Conservation (phyloP, 2,888 invertebrate genomes). For the Coelinius sp. region DNA sequence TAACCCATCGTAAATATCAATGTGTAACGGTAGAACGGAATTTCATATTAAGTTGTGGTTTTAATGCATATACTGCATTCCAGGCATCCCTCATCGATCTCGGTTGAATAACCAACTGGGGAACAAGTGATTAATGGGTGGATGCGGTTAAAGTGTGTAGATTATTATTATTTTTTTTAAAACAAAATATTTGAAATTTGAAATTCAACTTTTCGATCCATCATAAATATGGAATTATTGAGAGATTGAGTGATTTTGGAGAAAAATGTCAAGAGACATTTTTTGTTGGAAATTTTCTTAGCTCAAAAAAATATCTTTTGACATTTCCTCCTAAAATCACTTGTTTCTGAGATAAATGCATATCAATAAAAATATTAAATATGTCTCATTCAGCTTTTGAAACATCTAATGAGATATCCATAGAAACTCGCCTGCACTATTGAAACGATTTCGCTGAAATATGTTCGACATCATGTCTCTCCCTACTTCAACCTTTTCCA, state of each 20-base stretch:
- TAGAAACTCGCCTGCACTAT: no score
- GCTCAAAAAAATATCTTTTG: no score
- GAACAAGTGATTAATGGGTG: background rate
- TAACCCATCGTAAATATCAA: slow-evolving; percentile 18
- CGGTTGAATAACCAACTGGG: slow-evolving; percentile 1
- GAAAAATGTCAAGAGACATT: no score
- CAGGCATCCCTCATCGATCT: slow-evolving; percentile 13
- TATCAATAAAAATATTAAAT: background rate
- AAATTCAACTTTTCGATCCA: no score
- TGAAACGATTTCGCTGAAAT: no score
- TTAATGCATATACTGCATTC: background rate
- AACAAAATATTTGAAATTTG: no score
- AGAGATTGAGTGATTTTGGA: no score
- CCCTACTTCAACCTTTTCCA: background rate
- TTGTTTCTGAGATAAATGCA: background rate
- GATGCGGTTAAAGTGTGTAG: background rate
- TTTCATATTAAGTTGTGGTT: slow-evolving; percentile 13
- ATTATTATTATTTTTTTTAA: no score
- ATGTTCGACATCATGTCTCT: background rate
- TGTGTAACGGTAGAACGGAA: background rate
- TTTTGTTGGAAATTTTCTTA: no score
- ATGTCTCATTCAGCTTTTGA: background rate
- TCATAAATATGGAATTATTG: no score
- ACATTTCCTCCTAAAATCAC: no score
- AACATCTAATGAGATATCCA: background rate